Evolutionary conservation across 2,113 vertebrate species (phyloP).

Genomic region (Lycaon pictus): DNA sequence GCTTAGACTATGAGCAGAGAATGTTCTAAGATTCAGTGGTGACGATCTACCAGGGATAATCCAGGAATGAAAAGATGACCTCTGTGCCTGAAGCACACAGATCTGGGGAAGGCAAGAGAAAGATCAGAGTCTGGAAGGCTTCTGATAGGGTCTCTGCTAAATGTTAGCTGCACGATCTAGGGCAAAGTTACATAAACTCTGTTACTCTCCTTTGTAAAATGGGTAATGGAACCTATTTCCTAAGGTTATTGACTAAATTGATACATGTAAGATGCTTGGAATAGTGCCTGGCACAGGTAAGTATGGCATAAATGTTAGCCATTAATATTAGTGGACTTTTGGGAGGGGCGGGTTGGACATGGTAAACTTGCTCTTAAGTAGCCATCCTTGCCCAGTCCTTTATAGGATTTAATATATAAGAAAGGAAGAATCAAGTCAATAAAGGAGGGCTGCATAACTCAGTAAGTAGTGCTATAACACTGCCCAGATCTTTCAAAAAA

Average conservation of each 20-base stretch:
- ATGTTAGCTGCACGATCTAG: background rate
- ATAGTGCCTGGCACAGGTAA: background rate
- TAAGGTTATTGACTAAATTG: background rate
- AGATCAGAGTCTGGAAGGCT: background rate
- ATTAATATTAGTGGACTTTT: background rate
- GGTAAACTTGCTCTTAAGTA: background rate
- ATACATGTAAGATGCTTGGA: background rate
- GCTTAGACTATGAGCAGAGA: background rate
- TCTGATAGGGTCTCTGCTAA: background rate
- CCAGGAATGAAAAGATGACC: background rate
- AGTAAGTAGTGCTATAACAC: background rate
- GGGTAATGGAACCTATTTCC: background rate
- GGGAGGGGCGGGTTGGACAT: background rate
- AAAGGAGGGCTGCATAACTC: background rate
- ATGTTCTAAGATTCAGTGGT: background rate
- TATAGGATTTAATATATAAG: background rate
- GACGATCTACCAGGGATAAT: background rate
- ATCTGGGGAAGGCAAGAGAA: background rate
- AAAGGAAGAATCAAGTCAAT: background rate
- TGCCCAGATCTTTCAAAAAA: background rate
- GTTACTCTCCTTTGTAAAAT: background rate
- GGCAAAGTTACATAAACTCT: background rate
- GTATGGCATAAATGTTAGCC: background rate
- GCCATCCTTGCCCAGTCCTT: background rate
- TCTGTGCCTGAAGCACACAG: background rate